phyloP scores from a whole-genome alignment of 2,113 vertebrate genomes.

The Centropus unirufus region DNA sequence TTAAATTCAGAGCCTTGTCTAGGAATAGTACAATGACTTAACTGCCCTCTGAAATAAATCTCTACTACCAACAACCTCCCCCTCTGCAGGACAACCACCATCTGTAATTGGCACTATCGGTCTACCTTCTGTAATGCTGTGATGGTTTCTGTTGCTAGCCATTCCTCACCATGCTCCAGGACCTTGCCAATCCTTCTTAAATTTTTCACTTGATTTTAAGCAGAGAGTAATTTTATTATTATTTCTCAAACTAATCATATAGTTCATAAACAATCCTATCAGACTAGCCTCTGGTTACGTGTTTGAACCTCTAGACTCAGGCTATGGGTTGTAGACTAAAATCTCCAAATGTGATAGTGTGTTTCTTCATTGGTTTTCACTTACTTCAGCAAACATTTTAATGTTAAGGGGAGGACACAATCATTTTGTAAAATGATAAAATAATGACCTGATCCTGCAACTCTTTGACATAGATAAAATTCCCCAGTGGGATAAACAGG shows the following conservation, averaged over 20 bases:
- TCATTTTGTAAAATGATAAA: background rate
- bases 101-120: background rate
- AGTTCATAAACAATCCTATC: background rate
- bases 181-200: background rate
- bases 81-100: background rate
- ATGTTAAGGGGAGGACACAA: background rate
- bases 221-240: background rate
- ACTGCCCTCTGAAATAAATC: conserved; percentile 33
- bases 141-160: background rate
- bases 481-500: background rate
- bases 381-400: background rate
- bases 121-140: background rate
- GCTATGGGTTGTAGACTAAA: background rate
- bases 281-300: background rate
- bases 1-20: conserved; percentile 28
- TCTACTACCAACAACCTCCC: conserved; percentile 1
- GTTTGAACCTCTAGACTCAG: background rate
- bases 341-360: background rate
- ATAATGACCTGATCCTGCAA: background rate
- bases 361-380: conserved; percentile 1
- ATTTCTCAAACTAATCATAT: background rate
- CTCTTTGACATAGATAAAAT: background rate
- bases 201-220: conserved; percentile 19
- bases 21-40: conserved; percentile 44
- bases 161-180: background rate